Base-by-base conservation (phyloP, 2,888 invertebrate genomes). In the Erpobdella octoculata region DNA sequence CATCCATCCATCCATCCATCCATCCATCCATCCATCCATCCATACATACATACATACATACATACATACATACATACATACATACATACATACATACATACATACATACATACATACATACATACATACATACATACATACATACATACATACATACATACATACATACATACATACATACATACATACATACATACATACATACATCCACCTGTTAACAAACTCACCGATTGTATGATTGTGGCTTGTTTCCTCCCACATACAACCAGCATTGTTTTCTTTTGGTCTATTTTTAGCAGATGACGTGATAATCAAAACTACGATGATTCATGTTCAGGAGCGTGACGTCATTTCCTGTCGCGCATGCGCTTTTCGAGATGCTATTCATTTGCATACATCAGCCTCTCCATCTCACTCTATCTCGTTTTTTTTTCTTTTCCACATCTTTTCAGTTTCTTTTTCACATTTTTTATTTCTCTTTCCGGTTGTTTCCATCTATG, bases 41-140 rank as follows among this genome's bases (percentile, higher is more conserved):
- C 58, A 31, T 71, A 15, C 58, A 28, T 71, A 15, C 58, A 31
- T 71, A 37, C 58, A 35, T 66, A 6, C 53, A 31, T 65, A 67
- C 53, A 31, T 68, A 9, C 36, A 31, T 68, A 12, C 35, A 46
- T 69, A 15, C 37, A 21, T 33, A 4, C 15, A 21, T 41, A n/a
- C 1, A 2, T 64, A 35, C 37, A 38, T 70, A 15, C 61, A 9
- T 62, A n/a, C 6, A 33, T 38, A 33, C 64, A 72, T 28, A 9
- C 68, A 69, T 25, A n/a, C 53, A 69, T 28, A 18, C 36, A 53
- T 37, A 21, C 68, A 59, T 25, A 18, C 41, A 69, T 18, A 33
- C 41, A 41, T 46, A 38, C 36, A 61, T 8, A n/a, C 46, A 41
- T 31, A 35, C 5, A 71, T 31, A 31, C 65, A 67, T 2, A 18